Percentiles rank a stretch among this genome's conserved stretches.
Evolutionary conservation across 92 coral and sea anemone species (phyloP).

Genomic region (Siderastrea siderea): DNA sequence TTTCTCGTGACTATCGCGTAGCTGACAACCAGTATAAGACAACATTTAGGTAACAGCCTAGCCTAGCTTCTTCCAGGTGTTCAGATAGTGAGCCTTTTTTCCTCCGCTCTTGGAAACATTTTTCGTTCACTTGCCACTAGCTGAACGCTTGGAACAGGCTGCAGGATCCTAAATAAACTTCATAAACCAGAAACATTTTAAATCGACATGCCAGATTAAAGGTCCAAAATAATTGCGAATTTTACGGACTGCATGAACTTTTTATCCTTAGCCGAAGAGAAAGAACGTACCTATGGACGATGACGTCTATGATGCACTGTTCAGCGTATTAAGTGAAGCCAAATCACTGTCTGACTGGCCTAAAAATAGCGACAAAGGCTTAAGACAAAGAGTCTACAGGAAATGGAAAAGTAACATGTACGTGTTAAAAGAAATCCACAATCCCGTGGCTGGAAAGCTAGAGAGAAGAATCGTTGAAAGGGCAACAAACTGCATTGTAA

Average conservation of each 20-base stretch:
- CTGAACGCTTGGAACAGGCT: no score
- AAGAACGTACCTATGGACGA: constrained; percentile 6
- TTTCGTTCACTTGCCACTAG: no score
- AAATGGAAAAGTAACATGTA: constrained; percentile 13
- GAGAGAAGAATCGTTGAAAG: constrained; percentile 6
- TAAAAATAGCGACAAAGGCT: constrained; percentile 20
- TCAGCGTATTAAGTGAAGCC: not conserved
- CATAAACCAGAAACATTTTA: no score
- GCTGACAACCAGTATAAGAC: no score
- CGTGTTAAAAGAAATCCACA: constrained; percentile 5
- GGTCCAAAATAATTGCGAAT: no score
- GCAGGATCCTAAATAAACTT: no score
- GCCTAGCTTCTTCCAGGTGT: no score
- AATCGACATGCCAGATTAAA: no score
- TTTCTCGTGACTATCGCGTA: no score
- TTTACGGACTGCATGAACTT: not conserved
- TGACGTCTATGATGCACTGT: constrained; percentile 17
- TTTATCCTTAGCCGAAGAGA: not conserved
- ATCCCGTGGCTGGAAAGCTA: constrained; percentile 5
- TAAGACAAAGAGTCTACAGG: constrained; percentile 7
- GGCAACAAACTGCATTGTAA: not conserved
- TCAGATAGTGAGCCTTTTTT: no score
- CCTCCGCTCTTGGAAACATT: no score
- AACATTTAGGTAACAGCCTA: no score
- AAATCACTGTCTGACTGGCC: not conserved